These are phyloP conservation scores for Xenentodon cancila DNA, from an alignment of 2,797 vertebrate genomes.

Conservation along the genomic window DNA sequence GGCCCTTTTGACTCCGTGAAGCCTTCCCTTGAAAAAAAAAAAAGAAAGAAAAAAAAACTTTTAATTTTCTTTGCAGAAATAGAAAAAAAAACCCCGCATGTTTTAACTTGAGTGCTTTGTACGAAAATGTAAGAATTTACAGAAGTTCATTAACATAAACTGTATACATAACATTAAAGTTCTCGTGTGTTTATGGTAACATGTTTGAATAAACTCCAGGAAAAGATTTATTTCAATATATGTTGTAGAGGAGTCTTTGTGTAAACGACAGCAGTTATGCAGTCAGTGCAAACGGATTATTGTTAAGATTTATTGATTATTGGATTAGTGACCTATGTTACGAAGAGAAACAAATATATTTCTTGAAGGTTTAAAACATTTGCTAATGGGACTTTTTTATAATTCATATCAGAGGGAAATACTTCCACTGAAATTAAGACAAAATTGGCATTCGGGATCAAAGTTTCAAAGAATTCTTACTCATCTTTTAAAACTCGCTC, in stretches of 20 bases:
- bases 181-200: conserved; percentile 80
- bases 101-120: conserved; percentile 80
- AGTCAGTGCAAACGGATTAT: too few relatives aligned
- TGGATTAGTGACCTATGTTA: too few relatives aligned
- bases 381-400: too few relatives aligned
- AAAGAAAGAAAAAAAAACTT: conserved; percentile 11
- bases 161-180: conserved; percentile 77
- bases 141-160: conserved; percentile 69
- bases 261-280: background rate
- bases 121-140: conserved; percentile 76
- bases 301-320: too few relatives aligned
- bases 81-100: conserved; percentile 66
- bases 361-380: too few relatives aligned
- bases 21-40: conserved; percentile 34
- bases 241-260: conserved; percentile 42
- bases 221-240: conserved; percentile 71
- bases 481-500: too few relatives aligned
- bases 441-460: too few relatives aligned
- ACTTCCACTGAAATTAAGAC: too few relatives aligned
- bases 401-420: too few relatives aligned
- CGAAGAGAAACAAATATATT: too few relatives aligned
- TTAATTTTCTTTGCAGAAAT: conserved; percentile 68
- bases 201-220: conserved; percentile 83
- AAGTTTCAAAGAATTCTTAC: too few relatives aligned
- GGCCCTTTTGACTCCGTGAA: conserved; percentile 34